Evolutionary conservation across 2,113 vertebrate species (phyloP), one percentile per base, ranked within the genome.

Genomic region (Condylura cristata): DNA sequence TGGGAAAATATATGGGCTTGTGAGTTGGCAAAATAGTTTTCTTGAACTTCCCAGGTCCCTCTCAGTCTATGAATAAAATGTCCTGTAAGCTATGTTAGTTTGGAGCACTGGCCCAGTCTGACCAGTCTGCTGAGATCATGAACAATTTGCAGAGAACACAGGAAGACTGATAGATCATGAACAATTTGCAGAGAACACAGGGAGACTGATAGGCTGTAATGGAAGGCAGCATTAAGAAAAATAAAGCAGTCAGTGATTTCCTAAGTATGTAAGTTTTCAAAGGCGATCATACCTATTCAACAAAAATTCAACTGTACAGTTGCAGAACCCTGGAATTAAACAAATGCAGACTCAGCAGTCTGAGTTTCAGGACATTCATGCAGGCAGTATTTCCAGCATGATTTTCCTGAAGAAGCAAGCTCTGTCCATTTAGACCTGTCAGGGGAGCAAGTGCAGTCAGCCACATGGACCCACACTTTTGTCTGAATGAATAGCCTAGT

Each of bases 41-140:
- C 71, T 89, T 71, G 58, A 94, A 90, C 65, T 74, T 94, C n/a
- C 46, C n/a, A 76, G 60, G 32, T 94, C 70, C 61, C 56, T 51
- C 12, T 58, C 85, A 86, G 63, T 70, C 75, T 75, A 32, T 6
- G 32, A 86, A 90, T 70, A 92, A 88, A 22, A 68, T 32, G 71
- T 93, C 41, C 58, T 71, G 66, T 39, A 85, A 93, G 39, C 39
- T 68, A 56, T 68, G 66, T 76, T 58, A 61, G 70, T 85, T 17
- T 94, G 92, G 79, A 95, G 86, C 51, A 75, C 85, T 92, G 68
- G 22, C 60, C 86, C 66, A 26, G 91, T 89, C 66, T 83, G 96
- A 93, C 51, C 74, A 74, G 94, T 91, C 56, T 51, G 91, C 83
- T 96, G 89, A 96, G 86, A 89, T 93, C 66, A 92, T 16, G 66